Evolutionary conservation across 2,113 vertebrate genomes (phyloP).

Genomic region (Ailurus styani): DNA sequence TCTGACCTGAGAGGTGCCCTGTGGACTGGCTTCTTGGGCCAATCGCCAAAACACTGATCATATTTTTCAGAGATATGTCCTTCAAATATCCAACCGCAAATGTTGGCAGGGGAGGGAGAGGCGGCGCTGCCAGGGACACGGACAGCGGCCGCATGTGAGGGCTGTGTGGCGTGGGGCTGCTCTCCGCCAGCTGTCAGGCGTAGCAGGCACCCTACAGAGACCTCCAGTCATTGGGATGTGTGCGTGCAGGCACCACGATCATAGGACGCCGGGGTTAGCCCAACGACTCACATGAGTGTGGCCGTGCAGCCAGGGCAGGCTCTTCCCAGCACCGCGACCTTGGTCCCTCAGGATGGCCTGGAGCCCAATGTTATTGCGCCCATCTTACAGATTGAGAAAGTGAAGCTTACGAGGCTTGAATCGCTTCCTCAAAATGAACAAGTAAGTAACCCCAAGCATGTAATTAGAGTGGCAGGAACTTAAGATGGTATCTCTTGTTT

Average conservation of each 20-base stretch:
- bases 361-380: neutral
- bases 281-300: accelerated
- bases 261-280: accelerated
- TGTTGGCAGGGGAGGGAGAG: no score
- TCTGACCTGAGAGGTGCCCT: neutral
- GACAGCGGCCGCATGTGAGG: no score
- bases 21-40: neutral
- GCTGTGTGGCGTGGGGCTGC: accelerated
- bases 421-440: neutral
- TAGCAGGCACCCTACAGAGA: no score
- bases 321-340: accelerated
- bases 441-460: neutral
- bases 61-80: neutral
- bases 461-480: neutral
- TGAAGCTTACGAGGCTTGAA: no score
- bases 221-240: accelerated
- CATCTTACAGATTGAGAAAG: neutral
- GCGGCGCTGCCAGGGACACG: no score
- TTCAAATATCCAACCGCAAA: no score
- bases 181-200: no score
- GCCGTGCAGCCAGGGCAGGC: accelerated
- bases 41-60: neutral
- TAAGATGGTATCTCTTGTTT: neutral
- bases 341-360: neutral
- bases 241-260: no score